Base-by-base conservation (phyloP, 2,797 vertebrate species). In the Urocyon cinereoargenteus region DNA sequence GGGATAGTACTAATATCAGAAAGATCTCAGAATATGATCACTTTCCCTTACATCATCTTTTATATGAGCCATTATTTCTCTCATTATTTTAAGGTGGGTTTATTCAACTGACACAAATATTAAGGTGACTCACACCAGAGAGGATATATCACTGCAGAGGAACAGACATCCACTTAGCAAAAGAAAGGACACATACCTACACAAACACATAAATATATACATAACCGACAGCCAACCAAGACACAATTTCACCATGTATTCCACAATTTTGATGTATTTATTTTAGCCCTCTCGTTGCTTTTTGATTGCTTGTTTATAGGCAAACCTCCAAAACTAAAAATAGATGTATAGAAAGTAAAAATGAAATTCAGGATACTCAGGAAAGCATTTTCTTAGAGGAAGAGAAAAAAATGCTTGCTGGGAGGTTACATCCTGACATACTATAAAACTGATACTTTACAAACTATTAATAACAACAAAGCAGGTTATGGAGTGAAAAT, bases 381-480 rank as follows among this genome's bases (percentile, higher is more conserved):
- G 31, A 40, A 89, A 88, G 45, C 4, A 64, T 55, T 96, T 90
- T 3, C 0, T 6, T 4, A 94, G 18, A 94, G 28, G 4, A 15
- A 90, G 0, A 96, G 16, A 16, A 68, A n/a, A 93, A 94, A 59
- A 61, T 3, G 57, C 22, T 3, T 62, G 4, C 26, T 78, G 51
- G 3, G 57, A 22, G 34, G 13, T 79, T 81, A 36, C 7, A 70
- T 77, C 40, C 45, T 53, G 18, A 6, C 57, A 49, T 14, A 59
- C 18, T 36, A 15, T n/a, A 72, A 49, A 57, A 93, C 10, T 57
- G 68, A 61, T 87, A 66, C 28, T 59, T 91, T 66, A 84, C 2
- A 90, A 94, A 75, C 72, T 89, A 21, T 53, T 78, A 95, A 36
- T 93, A 78, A 78, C 24, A 92, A 21, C 6, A 81, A 83, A 90